phyloP scores from a whole-genome alignment of 2,888 invertebrate genomes.

The Bimastos eiseni region DNA sequence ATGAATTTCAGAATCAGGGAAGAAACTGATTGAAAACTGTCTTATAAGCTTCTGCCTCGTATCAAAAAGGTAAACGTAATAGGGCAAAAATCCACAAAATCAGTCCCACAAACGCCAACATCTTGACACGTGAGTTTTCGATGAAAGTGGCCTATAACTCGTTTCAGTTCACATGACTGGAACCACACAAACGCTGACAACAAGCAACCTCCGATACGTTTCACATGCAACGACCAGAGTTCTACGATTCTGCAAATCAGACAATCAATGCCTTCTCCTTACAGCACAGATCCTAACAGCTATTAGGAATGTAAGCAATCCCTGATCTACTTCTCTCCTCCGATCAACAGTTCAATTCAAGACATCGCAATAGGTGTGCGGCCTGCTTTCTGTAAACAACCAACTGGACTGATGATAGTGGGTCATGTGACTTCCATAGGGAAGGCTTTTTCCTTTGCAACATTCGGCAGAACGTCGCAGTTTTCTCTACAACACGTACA shows the following conservation, averaged over 20 bases:
- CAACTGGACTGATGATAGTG: not conserved
- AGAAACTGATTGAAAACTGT: not conserved
- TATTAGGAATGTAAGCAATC: not conserved
- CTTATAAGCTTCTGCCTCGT: not conserved
- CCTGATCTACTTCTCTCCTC: conserved; percentile 5
- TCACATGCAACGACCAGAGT: conserved; percentile 6
- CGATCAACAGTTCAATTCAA: conserved; percentile 1
- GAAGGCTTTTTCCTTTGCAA: conserved; percentile 34
- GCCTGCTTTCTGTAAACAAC: not conserved
- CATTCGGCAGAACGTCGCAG: conserved; percentile 32
- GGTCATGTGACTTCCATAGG: conserved; percentile 41
- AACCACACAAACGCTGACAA: not conserved
- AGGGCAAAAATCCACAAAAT: not conserved
- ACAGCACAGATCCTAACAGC: not conserved
- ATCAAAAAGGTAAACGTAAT: not conserved
- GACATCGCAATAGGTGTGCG: conserved; percentile 2
- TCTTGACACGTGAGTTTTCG: not conserved
- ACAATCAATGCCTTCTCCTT: not conserved
- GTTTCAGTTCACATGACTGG: not conserved
- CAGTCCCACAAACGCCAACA: not conserved
- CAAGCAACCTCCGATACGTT: not conserved
- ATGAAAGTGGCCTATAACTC: conserved; percentile 5
- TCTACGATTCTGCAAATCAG: not conserved
- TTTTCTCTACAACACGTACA: conserved; percentile 34
- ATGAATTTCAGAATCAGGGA: not conserved